Evolutionary conservation across 2,888 invertebrate genomes (phyloP).

Genomic region (Apotomis turbidana): DNA sequence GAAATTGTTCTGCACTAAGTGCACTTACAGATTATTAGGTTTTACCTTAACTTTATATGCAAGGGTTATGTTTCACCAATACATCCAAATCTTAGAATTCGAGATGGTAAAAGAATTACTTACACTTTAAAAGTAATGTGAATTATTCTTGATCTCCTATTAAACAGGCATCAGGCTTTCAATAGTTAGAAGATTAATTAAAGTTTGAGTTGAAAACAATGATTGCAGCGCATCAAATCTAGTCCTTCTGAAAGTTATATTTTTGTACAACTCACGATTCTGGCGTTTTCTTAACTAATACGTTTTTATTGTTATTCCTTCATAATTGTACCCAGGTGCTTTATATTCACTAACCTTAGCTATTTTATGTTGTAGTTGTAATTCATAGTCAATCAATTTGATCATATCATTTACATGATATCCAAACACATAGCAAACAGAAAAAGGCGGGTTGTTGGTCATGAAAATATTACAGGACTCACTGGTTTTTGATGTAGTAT

Average conservation of each 20-base stretch:
- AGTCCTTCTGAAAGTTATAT: neutral
- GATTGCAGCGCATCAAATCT: neutral
- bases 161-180: no score
- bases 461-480: no score
- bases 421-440: neutral
- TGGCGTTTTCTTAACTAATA: neutral
- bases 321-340: conserved; percentile 21
- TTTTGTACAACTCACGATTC: neutral
- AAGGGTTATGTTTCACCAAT: neutral
- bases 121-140: neutral
- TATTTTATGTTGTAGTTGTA: conserved; percentile 17
- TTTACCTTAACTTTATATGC: neutral
- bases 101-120: neutral
- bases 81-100: neutral
- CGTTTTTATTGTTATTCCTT: neutral
- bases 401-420: neutral
- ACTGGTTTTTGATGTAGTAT: no score
- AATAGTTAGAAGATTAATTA: no score
- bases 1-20: conserved; percentile 1
- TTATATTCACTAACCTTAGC: conserved; percentile 10
- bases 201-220: no score
- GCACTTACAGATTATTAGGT: neutral
- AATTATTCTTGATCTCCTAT: no score
- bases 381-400: conserved; percentile 8
- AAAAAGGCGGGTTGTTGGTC: neutral